Conservation (phyloP, 2,797 vertebrate genomes). For the Falco cherrug region DNA sequence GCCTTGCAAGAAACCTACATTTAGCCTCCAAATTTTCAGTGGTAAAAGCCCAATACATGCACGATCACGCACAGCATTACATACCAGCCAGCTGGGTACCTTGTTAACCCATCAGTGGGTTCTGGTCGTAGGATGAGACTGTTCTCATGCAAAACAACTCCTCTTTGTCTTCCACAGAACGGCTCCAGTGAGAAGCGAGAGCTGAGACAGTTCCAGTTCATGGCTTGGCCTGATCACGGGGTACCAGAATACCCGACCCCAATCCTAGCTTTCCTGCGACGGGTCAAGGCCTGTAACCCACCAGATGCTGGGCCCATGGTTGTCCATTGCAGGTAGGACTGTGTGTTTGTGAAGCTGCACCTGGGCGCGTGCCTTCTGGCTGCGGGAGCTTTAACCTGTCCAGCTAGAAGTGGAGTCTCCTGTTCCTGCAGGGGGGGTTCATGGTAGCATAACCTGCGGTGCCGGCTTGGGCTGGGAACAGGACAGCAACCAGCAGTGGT, state of each 20-base stretch:
- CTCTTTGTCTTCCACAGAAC: constrained; percentile 78
- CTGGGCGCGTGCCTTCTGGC: not conserved
- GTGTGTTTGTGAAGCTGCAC: not conserved
- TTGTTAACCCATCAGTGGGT: not conserved
- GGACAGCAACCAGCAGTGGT: not conserved
- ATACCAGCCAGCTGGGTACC: not conserved
- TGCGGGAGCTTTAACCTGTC: not conserved
- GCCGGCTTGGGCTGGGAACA: not conserved
- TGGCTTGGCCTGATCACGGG: constrained; percentile 97
- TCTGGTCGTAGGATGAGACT: not conserved
- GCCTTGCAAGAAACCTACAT: not conserved
- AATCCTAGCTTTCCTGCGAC: constrained; percentile 89
- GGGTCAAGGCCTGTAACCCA: constrained; percentile 92
- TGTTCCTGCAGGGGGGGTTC: not conserved
- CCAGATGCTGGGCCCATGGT: constrained; percentile 93
- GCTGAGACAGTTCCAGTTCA: constrained; percentile 96
- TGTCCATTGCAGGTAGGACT: constrained; percentile 93
- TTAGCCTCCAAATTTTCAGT: not conserved
- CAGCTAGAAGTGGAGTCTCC: not conserved
- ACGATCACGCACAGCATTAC: accelerated
- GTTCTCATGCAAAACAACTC: not conserved
- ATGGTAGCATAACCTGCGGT: not conserved
- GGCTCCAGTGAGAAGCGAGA: constrained; percentile 95
- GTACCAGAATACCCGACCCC: constrained; percentile 95
- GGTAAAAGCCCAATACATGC: not conserved